A percentile compares a stretch with the other conserved stretches of the same genome.
These are phyloP conservation scores for Copidosoma aretas DNA, from an alignment of 2,888 invertebrate genomes.

Conservation along the genomic window DNA sequence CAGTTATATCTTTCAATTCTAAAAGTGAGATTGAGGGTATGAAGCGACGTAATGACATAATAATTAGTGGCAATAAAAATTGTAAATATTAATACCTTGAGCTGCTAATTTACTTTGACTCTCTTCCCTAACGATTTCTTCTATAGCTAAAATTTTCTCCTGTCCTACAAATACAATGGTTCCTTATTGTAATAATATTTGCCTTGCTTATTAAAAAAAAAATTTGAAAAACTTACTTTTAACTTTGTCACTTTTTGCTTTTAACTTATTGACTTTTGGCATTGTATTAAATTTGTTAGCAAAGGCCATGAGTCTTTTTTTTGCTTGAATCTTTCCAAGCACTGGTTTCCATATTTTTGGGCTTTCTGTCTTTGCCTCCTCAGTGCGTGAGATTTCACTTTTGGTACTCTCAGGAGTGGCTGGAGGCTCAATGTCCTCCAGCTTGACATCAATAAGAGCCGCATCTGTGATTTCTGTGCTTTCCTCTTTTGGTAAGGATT, in stretches of 20 bases:
- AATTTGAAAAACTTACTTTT: slow-evolving; percentile 25
- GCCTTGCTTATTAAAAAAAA: slow-evolving; percentile 11
- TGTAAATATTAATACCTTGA: slow-evolving; percentile 37
- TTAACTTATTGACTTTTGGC: slow-evolving; percentile 50
- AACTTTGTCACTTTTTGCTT: slow-evolving; percentile 42
- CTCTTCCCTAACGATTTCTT: slow-evolving; percentile 59
- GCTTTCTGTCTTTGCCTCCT: slow-evolving; percentile 51
- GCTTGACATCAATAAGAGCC: slow-evolving; percentile 35
- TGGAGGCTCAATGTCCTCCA: slow-evolving; percentile 50
- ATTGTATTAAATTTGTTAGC: slow-evolving; percentile 56
- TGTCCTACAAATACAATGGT: slow-evolving; percentile 42
- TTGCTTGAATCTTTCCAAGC: slow-evolving; percentile 59
- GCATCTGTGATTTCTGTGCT: slow-evolving; percentile 19
- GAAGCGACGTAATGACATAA: neutral
- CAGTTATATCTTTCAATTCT: slow-evolving; percentile 31
- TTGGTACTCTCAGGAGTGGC: slow-evolving; percentile 55
- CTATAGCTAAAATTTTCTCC: slow-evolving; percentile 59
- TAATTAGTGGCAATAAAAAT: neutral
- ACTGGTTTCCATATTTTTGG: slow-evolving; percentile 57
- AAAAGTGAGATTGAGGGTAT: slow-evolving; percentile 14
- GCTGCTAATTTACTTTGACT: slow-evolving; percentile 52
- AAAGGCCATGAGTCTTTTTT: slow-evolving; percentile 61
- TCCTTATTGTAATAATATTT: slow-evolving; percentile 5
- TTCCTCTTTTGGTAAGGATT: slow-evolving; percentile 28
- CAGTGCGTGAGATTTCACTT: slow-evolving; percentile 41